phyloP scores from a whole-genome alignment of 2,113 vertebrate genomes.

The Rhegmatorhina hoffmannsi region DNA sequence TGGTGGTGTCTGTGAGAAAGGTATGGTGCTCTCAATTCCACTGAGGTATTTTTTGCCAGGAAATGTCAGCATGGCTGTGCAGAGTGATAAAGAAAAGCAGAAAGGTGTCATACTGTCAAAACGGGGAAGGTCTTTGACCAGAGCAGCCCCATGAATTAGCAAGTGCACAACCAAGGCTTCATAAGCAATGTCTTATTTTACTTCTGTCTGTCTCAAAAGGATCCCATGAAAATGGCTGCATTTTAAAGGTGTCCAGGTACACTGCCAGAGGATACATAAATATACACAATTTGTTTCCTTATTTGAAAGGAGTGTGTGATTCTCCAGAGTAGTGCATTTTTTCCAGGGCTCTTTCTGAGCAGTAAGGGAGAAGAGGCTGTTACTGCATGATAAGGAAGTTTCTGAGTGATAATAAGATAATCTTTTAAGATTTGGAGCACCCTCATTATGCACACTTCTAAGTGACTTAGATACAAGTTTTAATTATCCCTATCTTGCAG shows the following conservation, averaged over 20 bases:
- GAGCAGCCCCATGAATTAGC: neutral
- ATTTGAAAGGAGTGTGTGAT: neutral
- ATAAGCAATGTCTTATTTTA: neutral
- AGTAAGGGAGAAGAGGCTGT: neutral
- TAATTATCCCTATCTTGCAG: constrained; percentile 5
- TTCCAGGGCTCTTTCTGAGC: neutral
- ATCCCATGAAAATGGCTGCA: neutral
- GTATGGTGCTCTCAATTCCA: neutral
- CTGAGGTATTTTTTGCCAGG: neutral
- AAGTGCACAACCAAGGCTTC: neutral
- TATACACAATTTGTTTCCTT: neutral
- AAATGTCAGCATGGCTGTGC: neutral
- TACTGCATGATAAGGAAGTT: neutral
- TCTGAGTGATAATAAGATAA: constrained; percentile 35
- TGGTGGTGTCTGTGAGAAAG: neutral
- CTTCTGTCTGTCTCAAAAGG: neutral
- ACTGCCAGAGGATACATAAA: neutral
- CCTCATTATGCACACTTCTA: neutral
- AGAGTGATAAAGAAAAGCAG: neutral
- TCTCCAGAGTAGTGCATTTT: neutral
- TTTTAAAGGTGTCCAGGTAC: neutral
- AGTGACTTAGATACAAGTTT: constrained; percentile 2
- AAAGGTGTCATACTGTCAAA: neutral
- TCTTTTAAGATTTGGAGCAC: constrained; percentile 14
- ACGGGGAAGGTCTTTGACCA: neutral